Evolutionary conservation across 2,888 invertebrate species (phyloP).

Genomic region (Aleiodes leptofemur): DNA sequence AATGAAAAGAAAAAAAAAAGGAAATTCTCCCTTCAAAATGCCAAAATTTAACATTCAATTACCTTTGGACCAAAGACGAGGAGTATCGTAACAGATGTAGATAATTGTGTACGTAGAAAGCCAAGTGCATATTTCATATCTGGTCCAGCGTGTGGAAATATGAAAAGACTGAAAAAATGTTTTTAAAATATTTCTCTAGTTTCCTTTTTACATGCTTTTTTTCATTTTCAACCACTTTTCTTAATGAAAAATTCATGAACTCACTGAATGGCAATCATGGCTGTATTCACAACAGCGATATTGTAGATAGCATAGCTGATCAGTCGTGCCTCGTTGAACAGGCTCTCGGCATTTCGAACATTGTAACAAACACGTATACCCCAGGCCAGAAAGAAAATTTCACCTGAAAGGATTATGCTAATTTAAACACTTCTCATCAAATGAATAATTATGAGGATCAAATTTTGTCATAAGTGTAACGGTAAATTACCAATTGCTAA

Average conservation of each 20-base stretch:
- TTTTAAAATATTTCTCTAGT: constrained; percentile 6
- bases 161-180: constrained; percentile 83
- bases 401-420: constrained; percentile 77
- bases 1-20: not conserved
- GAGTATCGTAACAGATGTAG: constrained; percentile 90
- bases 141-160: constrained; percentile 91
- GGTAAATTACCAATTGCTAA: constrained; percentile 84
- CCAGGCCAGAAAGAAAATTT: constrained; percentile 87
- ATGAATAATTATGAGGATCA: constrained; percentile 4
- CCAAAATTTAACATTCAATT: constrained; percentile 58
- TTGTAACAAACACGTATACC: constrained; percentile 91
- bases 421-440: not conserved
- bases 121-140: constrained; percentile 95
- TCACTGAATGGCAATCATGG: constrained; percentile 96
- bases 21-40: no score
- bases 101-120: constrained; percentile 93
- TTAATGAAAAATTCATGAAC: constrained; percentile 73
- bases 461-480: not conserved
- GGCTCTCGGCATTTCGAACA: constrained; percentile 92
- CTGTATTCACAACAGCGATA: constrained; percentile 93
- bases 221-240: not conserved
- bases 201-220: not conserved
- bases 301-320: constrained; percentile 97
- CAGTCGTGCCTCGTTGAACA: constrained; percentile 94
- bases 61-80: constrained; percentile 93